Conservation (phyloP, 2,113 vertebrate species). For the Atlantisia rogersi region DNA sequence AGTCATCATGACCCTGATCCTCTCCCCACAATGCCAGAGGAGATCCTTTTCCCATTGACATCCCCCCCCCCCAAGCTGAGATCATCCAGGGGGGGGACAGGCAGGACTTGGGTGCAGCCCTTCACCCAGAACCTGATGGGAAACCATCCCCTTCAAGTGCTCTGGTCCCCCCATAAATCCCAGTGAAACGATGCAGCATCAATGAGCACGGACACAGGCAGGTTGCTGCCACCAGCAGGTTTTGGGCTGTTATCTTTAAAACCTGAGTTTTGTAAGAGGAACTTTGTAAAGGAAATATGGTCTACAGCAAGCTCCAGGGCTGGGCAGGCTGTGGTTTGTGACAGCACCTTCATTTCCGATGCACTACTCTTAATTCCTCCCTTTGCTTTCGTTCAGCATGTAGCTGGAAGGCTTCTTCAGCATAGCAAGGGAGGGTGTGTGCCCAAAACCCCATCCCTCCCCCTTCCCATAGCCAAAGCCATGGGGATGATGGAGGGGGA, state of each 20-base stretch:
- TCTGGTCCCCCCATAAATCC: too few species aligned
- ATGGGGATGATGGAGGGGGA: rapidly evolving
- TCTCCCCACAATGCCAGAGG: not conserved
- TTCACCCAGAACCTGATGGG: not conserved
- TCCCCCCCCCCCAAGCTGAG: not conserved
- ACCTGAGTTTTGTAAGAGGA: not conserved
- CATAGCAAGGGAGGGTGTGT: rapidly evolving
- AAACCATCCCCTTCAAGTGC: rapidly evolving
- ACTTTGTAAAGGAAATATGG: not conserved
- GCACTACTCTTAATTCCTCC: rapidly evolving
- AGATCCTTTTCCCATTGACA: not conserved
- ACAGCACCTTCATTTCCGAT: not conserved
- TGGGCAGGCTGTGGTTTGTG: not conserved
- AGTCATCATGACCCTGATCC: rapidly evolving
- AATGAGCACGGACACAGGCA: rapidly evolving
- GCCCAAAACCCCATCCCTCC: not conserved
- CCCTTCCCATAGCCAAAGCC: rapidly evolving
- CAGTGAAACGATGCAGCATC: rapidly evolving
- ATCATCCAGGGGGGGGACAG: not conserved
- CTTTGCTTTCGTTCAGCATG: rapidly evolving
- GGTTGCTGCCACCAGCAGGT: rapidly evolving
- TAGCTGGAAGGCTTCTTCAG: not conserved
- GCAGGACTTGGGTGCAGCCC: not conserved
- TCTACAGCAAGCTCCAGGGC: rapidly evolving
- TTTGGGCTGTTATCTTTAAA: not conserved